phyloP scores from a whole-genome alignment of 2,888 invertebrate species.

The Drosophila sordidapex region DNA sequence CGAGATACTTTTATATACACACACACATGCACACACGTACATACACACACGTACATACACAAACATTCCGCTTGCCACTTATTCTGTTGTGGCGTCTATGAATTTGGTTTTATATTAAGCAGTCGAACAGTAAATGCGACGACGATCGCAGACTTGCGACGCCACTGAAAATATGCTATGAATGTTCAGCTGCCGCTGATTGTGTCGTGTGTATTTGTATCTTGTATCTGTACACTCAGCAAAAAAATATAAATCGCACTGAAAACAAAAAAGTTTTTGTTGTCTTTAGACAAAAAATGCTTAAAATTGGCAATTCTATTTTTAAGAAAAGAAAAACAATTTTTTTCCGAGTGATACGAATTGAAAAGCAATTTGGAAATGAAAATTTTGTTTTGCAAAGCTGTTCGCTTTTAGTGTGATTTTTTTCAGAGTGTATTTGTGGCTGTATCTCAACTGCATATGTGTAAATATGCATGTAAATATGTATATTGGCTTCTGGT shows the following conservation, averaged over 20 bases:
- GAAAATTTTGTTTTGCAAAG: fast-evolving
- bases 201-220: slow-evolving; percentile 19
- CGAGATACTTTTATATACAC: slow-evolving; percentile 50
- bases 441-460: slow-evolving; percentile 3
- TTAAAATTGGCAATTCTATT: background rate
- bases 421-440: slow-evolving; percentile 3
- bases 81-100: slow-evolving; percentile 40
- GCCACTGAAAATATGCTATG: slow-evolving; percentile 78
- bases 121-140: slow-evolving; percentile 51
- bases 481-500: slow-evolving; percentile 12
- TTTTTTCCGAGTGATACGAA: no score
- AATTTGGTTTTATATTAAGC: slow-evolving; percentile 73
- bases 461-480: slow-evolving; percentile 1
- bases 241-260: background rate
- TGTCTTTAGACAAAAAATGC: background rate
- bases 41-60: slow-evolving; percentile 1
- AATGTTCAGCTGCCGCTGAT: slow-evolving; percentile 55
- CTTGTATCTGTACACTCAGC: background rate
- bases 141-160: slow-evolving; percentile 82
- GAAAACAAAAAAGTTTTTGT: background rate
- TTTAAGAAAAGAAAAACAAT: background rate
- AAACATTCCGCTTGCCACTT: slow-evolving; percentile 62
- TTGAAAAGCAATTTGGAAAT: no score
- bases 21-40: background rate
- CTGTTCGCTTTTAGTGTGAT: background rate